Base-by-base conservation (phyloP, 2,888 invertebrate genomes). In the Dinocampus coccinellae region DNA sequence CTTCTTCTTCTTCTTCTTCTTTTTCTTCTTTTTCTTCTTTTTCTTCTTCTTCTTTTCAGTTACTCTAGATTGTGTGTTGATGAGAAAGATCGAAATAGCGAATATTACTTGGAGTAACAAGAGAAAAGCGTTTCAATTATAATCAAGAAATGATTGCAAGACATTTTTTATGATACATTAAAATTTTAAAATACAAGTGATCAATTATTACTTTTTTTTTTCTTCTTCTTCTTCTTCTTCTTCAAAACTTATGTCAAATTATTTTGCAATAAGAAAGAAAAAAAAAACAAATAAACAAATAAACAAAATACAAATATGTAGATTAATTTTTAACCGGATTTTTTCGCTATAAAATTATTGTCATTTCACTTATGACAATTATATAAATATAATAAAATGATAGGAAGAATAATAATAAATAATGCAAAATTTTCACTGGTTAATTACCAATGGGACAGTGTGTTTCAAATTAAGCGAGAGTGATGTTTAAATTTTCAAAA, bases 41-140 rank as follows among this genome's bases (percentile, higher is more conserved):
- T n/a, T n/a, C n/a, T n/a, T n/a, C n/a, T n/a, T 63, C 55, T n/a
- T 65, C 16, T 3, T 34, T 36, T 36, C 9, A 24, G 53, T 57
- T 64, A 20, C 26, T 55, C 24, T 20, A 22, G 58, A 16, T n/a
- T 29, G 20, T 61, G 13, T n/a, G 47, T 47, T 63, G 26, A 63
- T 26, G 63, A 26, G 22, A 60, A 52, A 33, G 24, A 58, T 34
- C 42, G 20, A 70, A 66, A 29, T 47, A 24, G 63, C 26, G 42
- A 47, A 47, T 47, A 26, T 57, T 39, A 52, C 42, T 55, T 36
- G 55, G 29, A 10, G 47, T 26, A 36, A 47, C 42, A 52, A 34
- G 64, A 58, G 60, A 34, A 70, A 72, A 63, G 61, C 7, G 9
- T 47, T 20, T 3, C 7, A 7, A 47, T 47, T 9, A 7, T 7